phyloP scores from a whole-genome alignment of 2,888 invertebrate species.

The Cetonia aurata region DNA sequence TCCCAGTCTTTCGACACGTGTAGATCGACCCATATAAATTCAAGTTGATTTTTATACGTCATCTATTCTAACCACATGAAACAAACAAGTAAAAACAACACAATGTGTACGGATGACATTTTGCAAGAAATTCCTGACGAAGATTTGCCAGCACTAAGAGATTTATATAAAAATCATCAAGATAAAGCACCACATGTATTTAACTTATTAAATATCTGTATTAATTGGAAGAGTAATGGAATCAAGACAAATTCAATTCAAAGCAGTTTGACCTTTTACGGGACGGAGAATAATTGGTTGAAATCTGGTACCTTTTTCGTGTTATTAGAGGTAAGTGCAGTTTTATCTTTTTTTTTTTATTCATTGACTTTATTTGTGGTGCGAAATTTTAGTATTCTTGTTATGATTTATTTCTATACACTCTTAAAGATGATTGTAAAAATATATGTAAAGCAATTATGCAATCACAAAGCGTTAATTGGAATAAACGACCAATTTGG shows the following conservation, averaged over 20 bases:
- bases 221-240: conserved; percentile 48
- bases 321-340: conserved; percentile 48
- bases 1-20: too few species aligned
- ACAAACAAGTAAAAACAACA: too few species aligned
- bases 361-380: too few species aligned
- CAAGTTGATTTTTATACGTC: too few species aligned
- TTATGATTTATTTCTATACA: conserved; percentile 54
- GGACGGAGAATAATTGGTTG: conserved; percentile 64
- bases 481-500: conserved; percentile 18
- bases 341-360: neutral
- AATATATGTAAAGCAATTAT: conserved; percentile 51
- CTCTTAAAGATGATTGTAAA: conserved; percentile 53
- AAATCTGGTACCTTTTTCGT: conserved; percentile 62
- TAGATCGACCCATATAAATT: too few species aligned
- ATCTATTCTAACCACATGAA: too few species aligned
- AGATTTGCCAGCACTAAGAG: conserved; percentile 57
- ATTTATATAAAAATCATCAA: conserved; percentile 58
- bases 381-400: neutral
- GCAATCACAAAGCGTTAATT: conserved; percentile 48
- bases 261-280: conserved; percentile 63
- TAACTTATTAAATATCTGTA: conserved; percentile 63
- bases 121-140: conserved; percentile 57
- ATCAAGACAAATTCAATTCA: conserved; percentile 31
- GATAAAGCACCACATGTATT: conserved; percentile 63
- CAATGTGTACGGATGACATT: conserved; percentile 45